A percentile compares a stretch with the other conserved stretches of the same genome.
These are phyloP conservation scores for Stratiolaelaps scimitus DNA, from an alignment of 1,140 invertebrate species.

Conservation along the genomic window DNA sequence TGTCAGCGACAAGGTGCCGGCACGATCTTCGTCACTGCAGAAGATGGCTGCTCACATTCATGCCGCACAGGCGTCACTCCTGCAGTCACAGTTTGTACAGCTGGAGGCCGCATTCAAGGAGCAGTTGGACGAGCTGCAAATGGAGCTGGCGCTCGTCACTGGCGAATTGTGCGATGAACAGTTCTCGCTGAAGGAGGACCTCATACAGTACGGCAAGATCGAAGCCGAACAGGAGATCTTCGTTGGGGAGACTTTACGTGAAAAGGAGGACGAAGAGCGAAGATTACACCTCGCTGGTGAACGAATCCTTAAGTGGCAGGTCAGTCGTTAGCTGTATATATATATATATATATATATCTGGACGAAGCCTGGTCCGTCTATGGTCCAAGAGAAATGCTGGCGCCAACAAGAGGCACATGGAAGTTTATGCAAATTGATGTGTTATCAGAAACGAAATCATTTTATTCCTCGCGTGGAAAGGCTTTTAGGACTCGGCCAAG, in stretches of 20 bases:
- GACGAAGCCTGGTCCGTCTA: no score
- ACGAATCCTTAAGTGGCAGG: constrained; percentile 24
- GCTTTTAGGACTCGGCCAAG: no score
- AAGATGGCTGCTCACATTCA: constrained; percentile 25
- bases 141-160: constrained; percentile 22
- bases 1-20: no score
- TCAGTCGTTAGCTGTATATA: no score
- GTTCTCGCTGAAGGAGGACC: constrained; percentile 26
- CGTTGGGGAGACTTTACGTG: constrained; percentile 1
- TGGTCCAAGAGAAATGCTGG: no score
- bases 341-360: no score
- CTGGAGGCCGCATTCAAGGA: constrained; percentile 26
- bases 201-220: constrained; percentile 22
- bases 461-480: no score
- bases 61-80: constrained; percentile 14
- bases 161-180: constrained; percentile 20
- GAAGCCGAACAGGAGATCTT: constrained; percentile 24
- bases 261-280: constrained; percentile 10
- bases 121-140: constrained; percentile 28
- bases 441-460: no score
- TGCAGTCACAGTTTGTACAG: constrained; percentile 23
- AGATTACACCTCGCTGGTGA: constrained; percentile 20
- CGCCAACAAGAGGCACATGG: no score
- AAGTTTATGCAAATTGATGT: no score
- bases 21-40: constrained; percentile 7